Conservation (phyloP, 2,113 vertebrate species). For the Lepus europaeus region DNA sequence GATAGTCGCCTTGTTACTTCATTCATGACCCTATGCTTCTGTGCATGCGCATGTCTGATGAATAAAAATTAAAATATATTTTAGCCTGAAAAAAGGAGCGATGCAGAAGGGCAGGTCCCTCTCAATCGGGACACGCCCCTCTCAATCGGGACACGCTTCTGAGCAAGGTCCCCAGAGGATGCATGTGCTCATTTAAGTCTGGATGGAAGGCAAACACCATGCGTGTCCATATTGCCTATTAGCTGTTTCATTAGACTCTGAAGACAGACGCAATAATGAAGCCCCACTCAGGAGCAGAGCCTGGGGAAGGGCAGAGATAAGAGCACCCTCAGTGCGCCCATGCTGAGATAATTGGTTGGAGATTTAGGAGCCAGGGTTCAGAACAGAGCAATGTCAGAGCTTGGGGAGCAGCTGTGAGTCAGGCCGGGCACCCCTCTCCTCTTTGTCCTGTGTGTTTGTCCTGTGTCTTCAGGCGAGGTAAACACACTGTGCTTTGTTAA, state of each 20-base stretch:
- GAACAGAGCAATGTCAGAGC: neutral
- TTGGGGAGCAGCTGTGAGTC: neutral
- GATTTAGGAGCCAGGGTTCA: neutral
- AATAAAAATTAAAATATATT: neutral
- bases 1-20: neutral
- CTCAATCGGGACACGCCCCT: neutral
- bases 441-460: neutral
- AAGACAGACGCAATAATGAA: neutral
- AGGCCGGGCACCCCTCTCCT: neutral
- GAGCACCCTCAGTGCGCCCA: accelerated
- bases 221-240: accelerated
- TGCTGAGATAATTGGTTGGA: accelerated
- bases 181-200: accelerated
- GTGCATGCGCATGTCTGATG: neutral
- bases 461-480: neutral
- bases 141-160: neutral
- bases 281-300: neutral
- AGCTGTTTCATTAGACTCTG: accelerated
- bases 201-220: accelerated
- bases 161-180: neutral
- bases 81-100: neutral
- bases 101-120: neutral
- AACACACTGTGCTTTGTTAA: conserved; percentile 60
- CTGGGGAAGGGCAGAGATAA: neutral
- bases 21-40: neutral